These are phyloP conservation scores for Philantomba maxwellii DNA, from an alignment of 2,113 vertebrate genomes.

Conservation along the genomic window DNA sequence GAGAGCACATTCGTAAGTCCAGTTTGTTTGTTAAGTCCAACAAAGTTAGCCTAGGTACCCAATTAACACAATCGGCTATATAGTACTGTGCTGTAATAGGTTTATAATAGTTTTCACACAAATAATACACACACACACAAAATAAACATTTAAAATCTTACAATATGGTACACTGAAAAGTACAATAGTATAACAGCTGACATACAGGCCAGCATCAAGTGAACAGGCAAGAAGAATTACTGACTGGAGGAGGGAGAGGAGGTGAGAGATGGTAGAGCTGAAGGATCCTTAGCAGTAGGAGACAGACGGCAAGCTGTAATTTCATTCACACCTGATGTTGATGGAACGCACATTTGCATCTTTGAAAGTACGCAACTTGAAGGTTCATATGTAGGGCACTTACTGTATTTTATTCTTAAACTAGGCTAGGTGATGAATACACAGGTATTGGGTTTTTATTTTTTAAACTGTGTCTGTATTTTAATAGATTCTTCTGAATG, in stretches of 20 bases:
- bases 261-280: background rate
- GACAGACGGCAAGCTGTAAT: background rate
- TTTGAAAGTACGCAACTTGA: background rate
- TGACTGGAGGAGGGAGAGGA: background rate
- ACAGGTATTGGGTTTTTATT: background rate
- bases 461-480: background rate
- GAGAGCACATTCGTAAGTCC: background rate
- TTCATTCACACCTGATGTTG: background rate
- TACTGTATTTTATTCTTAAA: background rate
- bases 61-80: background rate
- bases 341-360: background rate
- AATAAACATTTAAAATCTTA: background rate
- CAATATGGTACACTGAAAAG: background rate
- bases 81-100: background rate
- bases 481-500: constrained; percentile 7
- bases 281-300: background rate
- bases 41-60: background rate
- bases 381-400: background rate
- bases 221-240: background rate
- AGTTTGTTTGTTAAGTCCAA: background rate
- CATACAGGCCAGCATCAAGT: background rate
- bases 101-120: background rate
- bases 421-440: background rate
- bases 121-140: background rate
- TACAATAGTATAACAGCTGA: background rate